Evolutionary conservation across 2,113 vertebrate species (phyloP).

Genomic region (Corydoras sp.): DNA sequence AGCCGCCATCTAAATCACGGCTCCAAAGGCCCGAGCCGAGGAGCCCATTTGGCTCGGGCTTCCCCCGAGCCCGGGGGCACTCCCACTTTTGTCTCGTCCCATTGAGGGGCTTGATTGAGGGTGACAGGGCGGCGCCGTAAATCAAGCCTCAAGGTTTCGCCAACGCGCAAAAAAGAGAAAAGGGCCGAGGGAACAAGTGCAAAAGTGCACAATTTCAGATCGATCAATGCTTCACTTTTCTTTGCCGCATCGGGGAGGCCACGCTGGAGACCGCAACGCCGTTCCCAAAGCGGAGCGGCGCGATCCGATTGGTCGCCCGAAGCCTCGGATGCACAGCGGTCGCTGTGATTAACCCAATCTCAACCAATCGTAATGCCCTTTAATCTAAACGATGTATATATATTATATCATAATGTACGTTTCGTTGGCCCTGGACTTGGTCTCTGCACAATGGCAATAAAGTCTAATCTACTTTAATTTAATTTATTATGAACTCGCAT

Average conservation of each 20-base stretch:
- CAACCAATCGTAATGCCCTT: neutral
- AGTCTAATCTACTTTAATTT: too few species aligned
- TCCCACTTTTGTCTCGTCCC: slow-evolving; percentile 82
- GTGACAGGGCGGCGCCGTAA: slow-evolving; percentile 76
- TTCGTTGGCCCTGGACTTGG: too few species aligned
- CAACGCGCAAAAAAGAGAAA: slow-evolving; percentile 60
- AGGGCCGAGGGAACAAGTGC: slow-evolving; percentile 60
- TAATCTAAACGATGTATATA: too few species aligned
- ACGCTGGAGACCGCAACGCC: slow-evolving; percentile 17
- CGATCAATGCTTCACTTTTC: slow-evolving; percentile 56
- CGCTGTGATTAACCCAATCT: neutral
- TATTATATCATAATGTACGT: too few species aligned
- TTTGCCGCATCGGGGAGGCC: slow-evolving; percentile 46
- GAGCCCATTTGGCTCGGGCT: slow-evolving; percentile 82
- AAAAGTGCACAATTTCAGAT: slow-evolving; percentile 64
- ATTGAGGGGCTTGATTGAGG: slow-evolving; percentile 94
- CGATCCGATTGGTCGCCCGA: slow-evolving; percentile 4
- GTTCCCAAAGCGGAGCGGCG: slow-evolving; percentile 20
- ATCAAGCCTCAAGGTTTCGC: slow-evolving; percentile 85
- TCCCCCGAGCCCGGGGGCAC: slow-evolving; percentile 76
- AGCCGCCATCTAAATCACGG: slow-evolving; percentile 92
- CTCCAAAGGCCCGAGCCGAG: slow-evolving; percentile 87
- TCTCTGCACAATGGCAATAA: too few species aligned
- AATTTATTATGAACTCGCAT: too few species aligned
- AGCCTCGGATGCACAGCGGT: neutral